Evolutionary conservation across 2,113 vertebrate genomes (phyloP), one percentile per base, ranked within the genome.

Genomic region (Cyanoliseus patagonus): DNA sequence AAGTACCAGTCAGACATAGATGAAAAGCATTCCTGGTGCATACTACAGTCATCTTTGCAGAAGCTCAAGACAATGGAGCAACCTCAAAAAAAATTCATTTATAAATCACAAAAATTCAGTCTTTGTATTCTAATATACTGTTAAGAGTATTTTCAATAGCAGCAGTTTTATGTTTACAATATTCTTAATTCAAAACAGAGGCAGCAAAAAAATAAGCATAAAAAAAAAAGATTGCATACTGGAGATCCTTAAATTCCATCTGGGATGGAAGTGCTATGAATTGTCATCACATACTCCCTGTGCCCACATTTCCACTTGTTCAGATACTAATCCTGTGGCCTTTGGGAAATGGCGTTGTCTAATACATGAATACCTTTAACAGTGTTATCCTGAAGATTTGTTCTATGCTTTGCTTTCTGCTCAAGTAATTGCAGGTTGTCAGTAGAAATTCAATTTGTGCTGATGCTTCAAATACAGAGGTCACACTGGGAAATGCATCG

Each of bases 391-490:
- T 55, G 20, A 68, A 81, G 85, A 76, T 78, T 86, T 73, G 69
- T 37, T 57, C 27, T 81, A 23, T 18, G 68, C 46, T 94, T 78
- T 80, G 39, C 49, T 74, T 94, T 75, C 67, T 88, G n/a, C 68
- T 94, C 82, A 86, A 88, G 35, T 33, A 92, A 93, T 75, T 92
- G 79, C 47, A 86, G 80, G 67, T 35, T 95, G 85, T 72, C 88
- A 83, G 76, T n/a, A 68, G 61, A 83, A 96, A 95, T 83, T 61
- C 72, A 83, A 6, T 86, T 83, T 88, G 75, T 83, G 75, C 31
- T 88, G 79, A 70, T 92, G 17, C 51, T 64, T 55, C 78, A 88
- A 28, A 86, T 9, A 42, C 31, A 81, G 90, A 90, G 87, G 53
- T 83, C 83, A 69, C 17, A 20, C 57, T 39, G 64, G 41, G 49